Base-by-base conservation (phyloP, 2,888 invertebrate species). In the Cantharis rustica region DNA sequence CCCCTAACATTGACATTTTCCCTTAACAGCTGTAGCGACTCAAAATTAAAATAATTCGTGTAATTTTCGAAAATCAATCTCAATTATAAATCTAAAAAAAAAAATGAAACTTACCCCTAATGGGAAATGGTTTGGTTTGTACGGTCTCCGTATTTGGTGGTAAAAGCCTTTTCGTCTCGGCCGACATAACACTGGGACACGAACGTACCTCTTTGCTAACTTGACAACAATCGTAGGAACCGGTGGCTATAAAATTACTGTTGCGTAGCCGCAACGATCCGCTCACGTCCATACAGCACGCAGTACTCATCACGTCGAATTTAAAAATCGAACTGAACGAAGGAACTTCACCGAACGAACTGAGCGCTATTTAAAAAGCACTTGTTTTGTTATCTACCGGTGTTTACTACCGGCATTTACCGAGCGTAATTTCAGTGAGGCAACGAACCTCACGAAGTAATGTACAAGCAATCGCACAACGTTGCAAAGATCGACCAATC, bases 101-200 rank as follows among this genome's bases (percentile, higher is more conserved):
- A 26, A 66, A 75, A 69, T 68, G 15, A 11, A 5, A 83, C 88
- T 89, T 90, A 95, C 95, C 94, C 90, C 95, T 91, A 82, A 96
- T 94, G 27, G 96, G 96, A 89, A 96, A 96, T 77, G 96, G 96
- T 90, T 96, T 96, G 64, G 96, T 96, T 91, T 95, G 94, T 71
- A 96, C 94, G 68, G 96, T 96, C 86, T 95, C 95, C 77, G 94
- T 93, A 10, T 94, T 95, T 71, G 95, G 95, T 77, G 95, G 95
- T 85, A 93, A 87, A 80, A 94, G 90, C 84, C 92, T 89, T 86
- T 92, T 91, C 10, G 91, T 92, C 86, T 92, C 92, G 76, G 91
- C 90, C 16, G 94, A 93, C 94, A 94, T 94, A 9, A 90, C 92
- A 89, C 93, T 93, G n/a, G 93, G 92, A 85, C 93, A 88, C 78